phyloP scores from a whole-genome alignment of 2,113 vertebrate species.

The Notothenia rossii region DNA sequence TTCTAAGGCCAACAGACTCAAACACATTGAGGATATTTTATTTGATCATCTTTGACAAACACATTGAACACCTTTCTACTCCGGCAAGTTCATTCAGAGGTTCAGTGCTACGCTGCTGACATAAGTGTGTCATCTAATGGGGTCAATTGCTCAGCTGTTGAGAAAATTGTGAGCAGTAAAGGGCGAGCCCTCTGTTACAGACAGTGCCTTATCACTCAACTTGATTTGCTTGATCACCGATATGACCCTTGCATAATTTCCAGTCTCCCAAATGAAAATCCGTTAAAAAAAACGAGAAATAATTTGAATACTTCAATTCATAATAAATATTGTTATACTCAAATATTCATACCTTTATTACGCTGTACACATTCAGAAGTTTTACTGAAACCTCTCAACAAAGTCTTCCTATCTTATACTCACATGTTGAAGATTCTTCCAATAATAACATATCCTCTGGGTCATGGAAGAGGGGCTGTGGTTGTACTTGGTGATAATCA shows the following conservation, averaged over 20 bases:
- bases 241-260: conserved; percentile 72
- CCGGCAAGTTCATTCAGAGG: background rate
- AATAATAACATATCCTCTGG: conserved; percentile 49
- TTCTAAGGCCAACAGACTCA: too few species aligned
- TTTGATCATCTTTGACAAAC: too few species aligned
- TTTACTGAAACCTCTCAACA: background rate
- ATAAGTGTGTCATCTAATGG: conserved; percentile 40
- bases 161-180: conserved; percentile 6
- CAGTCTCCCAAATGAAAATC: background rate
- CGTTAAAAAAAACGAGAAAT: background rate
- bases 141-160: conserved; percentile 52
- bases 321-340: background rate
- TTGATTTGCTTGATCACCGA: conserved; percentile 52
- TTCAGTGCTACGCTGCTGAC: background rate
- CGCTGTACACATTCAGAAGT: background rate
- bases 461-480: conserved; percentile 45
- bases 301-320: background rate
- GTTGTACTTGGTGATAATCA: conserved; percentile 55
- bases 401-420: conserved; percentile 58
- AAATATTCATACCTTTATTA: background rate
- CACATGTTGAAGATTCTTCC: conserved; percentile 79
- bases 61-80: too few species aligned
- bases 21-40: too few species aligned
- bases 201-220: conserved; percentile 68
- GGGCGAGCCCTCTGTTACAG: conserved; percentile 37